These are phyloP conservation scores for Aspiorhynchus laticeps DNA, from an alignment of 2,113 vertebrate genomes.

Conservation along the genomic window DNA sequence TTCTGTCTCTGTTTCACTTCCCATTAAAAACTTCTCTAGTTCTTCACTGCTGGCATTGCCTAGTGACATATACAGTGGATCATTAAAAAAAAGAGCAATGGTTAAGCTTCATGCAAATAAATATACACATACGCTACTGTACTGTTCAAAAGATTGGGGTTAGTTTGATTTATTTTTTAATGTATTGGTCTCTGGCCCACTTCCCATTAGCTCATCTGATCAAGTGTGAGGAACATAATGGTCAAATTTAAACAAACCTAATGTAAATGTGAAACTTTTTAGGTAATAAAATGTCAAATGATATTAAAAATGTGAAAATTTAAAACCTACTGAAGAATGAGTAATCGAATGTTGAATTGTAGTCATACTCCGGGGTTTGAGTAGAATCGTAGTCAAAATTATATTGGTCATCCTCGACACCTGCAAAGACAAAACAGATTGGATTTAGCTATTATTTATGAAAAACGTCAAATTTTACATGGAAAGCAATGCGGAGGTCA, in stretches of 20 bases:
- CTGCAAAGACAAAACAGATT: conserved; percentile 39
- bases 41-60: conserved; percentile 57
- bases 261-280: not conserved
- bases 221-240: not conserved
- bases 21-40: conserved; percentile 43
- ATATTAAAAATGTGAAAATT: not conserved
- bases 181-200: not conserved
- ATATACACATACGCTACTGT: not conserved
- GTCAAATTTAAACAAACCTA: not conserved
- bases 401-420: not conserved
- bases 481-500: not conserved
- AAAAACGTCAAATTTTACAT: not conserved
- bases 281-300: not conserved
- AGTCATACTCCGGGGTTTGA: conserved; percentile 39
- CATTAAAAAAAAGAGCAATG: not conserved
- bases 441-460: not conserved
- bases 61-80: not conserved
- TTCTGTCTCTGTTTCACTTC: not conserved
- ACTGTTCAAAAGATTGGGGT: not conserved
- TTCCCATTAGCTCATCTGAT: not conserved
- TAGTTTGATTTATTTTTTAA: too few relatives aligned
- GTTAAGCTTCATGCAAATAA: conserved; percentile 1
- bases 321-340: conserved; percentile 56
- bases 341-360: conserved; percentile 51
- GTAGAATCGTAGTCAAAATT: conserved; percentile 30